phyloP scores from a whole-genome alignment of 2,888 invertebrate species.

The Cheilosia soror region DNA sequence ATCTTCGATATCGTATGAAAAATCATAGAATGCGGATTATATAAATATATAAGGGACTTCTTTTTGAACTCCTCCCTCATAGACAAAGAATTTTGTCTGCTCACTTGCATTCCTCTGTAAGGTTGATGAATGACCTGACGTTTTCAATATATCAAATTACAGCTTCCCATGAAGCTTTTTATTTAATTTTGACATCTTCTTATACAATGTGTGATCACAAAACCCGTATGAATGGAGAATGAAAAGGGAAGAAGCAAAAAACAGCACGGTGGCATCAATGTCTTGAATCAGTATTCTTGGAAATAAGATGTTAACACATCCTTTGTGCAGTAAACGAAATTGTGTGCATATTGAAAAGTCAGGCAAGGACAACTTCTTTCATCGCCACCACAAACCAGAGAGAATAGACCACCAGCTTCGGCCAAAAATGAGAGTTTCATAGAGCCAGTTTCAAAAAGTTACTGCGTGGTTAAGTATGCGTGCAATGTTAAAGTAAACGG shows the following conservation, averaged over 20 bases:
- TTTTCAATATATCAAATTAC: constrained; percentile 28
- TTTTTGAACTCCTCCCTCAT: no score
- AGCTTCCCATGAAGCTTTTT: constrained; percentile 16
- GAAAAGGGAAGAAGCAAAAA: not conserved
- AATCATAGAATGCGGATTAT: no score
- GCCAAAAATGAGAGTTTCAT: no score
- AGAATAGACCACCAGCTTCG: no score
- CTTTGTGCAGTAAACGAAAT: not conserved
- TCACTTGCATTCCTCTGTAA: no score
- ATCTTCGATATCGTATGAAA: no score
- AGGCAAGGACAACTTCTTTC: not conserved
- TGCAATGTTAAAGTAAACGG: no score
- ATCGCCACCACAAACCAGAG: no score
- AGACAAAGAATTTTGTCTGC: no score
- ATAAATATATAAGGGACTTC: no score
- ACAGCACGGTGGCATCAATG: constrained; percentile 1
- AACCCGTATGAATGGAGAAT: constrained; percentile 15
- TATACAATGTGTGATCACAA: constrained; percentile 10
- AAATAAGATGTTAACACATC: constrained; percentile 3
- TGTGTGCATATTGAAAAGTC: constrained; percentile 3
- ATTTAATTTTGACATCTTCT: constrained; percentile 14
- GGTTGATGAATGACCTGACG: constrained; percentile 11
- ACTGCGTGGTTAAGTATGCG: no score
- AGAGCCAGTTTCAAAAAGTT: no score
- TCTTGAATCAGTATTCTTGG: constrained; percentile 6